Evolutionary conservation across 2,113 vertebrate genomes (phyloP), one percentile per base, ranked within the genome.

Genomic region (Stictonetta naevosa): DNA sequence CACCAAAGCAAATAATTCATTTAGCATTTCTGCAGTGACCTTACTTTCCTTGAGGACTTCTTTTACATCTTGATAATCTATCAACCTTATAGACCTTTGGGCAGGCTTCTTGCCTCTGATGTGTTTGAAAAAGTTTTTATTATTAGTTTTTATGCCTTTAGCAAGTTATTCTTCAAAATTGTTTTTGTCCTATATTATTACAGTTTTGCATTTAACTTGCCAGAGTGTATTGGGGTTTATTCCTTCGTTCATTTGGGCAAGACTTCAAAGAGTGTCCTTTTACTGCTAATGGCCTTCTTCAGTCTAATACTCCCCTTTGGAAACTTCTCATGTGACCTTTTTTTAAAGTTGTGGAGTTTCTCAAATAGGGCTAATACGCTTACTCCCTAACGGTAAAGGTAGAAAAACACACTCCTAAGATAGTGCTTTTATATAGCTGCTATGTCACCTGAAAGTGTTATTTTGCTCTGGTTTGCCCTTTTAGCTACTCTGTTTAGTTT

Each of bases 21-120:
- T 97, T 95, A 91, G 86, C 69, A 95, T 95, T 96, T 92, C 92
- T 92, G 80, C 73, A 91, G 92, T 93, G 81, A 72, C 73, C 77
- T 89, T 92, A 75, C 84, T 97, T 97, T 96, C 94, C 94, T 96
- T 93, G 91, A 95, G 95, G 91, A 91, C 73, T 95, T 94, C 90
- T 96, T 97, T 93, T 96, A 95, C 96, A 96, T 96, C 95, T 93
- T 95, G 92, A 95, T 97, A 95, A 96, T 97, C 95, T 97, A 96
- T 97, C 96, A 97, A 95, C 88, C 80, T 93, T 60, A 75, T 84
- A 82, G 92, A 97, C 95, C 95, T 96, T 64, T 77, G 63, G 95
- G 96, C 95, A 91, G 73, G 42, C 81, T 93, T 68, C 92, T 95
- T 88, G 66, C 77, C 58, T 93, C 91, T 92, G 91, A 97, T 95